phyloP scores from a whole-genome alignment of 2,797 vertebrate genomes.

The Phalanger gymnotis region DNA sequence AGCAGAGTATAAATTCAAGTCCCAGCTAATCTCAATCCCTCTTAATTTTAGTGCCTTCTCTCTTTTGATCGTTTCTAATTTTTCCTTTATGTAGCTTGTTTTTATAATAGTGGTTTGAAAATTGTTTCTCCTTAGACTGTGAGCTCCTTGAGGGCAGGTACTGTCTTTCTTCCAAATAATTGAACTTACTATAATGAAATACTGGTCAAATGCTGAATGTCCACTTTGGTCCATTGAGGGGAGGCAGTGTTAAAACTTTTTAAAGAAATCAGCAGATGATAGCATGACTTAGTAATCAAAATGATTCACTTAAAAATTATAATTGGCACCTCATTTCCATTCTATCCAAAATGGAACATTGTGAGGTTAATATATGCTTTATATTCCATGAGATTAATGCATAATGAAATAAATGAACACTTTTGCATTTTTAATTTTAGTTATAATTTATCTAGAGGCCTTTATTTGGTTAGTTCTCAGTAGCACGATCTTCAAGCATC shows the following conservation, averaged over 20 bases:
- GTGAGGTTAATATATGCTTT: conserved; percentile 59
- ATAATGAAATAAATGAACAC: conserved; percentile 43
- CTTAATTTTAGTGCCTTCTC: not conserved
- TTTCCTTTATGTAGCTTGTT: no score
- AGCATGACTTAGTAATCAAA: conserved; percentile 13
- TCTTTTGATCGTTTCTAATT: no score
- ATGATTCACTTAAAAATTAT: conserved; percentile 35
- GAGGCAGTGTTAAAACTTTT: not conserved
- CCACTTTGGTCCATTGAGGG: not conserved
- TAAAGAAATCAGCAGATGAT: conserved; percentile 20
- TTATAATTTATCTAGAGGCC: conserved; percentile 43
- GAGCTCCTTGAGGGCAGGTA: not conserved
- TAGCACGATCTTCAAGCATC: not conserved
- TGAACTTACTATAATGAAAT: not conserved
- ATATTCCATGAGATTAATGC: conserved; percentile 55
- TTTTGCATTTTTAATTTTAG: conserved; percentile 59
- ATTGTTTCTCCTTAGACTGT: not conserved
- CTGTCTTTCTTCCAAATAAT: not conserved
- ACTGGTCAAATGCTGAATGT: not conserved
- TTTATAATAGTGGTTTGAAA: not conserved
- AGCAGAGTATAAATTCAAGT: not conserved
- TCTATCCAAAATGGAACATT: conserved; percentile 48
- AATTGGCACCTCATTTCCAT: conserved; percentile 48
- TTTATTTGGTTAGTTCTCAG: conserved; percentile 40
- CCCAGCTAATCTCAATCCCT: not conserved